Conservation (phyloP, 2,888 invertebrate genomes). For the Aspidapion aeneum region DNA sequence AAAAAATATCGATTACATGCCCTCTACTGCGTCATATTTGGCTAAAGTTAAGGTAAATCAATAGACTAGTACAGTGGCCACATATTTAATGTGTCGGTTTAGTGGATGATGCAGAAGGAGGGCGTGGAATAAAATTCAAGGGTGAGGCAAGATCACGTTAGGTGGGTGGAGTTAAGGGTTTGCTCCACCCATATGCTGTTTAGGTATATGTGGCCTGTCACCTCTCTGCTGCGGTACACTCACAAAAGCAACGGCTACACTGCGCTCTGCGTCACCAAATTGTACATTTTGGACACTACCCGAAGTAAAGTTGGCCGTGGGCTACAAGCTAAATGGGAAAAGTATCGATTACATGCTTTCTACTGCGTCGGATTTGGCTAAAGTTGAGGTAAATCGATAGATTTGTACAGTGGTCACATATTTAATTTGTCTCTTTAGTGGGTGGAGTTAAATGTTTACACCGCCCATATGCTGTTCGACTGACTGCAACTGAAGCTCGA, state of each 20-base stretch:
- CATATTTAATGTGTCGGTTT: no score
- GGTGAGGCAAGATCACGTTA: no score
- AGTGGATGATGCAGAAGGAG: no score
- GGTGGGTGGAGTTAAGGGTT: no score
- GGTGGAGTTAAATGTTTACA: no score
- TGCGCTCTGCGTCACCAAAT: conserved; percentile 89
- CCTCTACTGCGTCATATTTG: conserved; percentile 78
- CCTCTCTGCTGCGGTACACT: conserved; percentile 86
- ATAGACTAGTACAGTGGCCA: no score
- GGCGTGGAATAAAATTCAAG: no score
- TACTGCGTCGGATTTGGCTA: conserved; percentile 70
- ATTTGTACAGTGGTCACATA: no score
- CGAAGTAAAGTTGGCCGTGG: conserved; percentile 57
- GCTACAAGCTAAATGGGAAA: conserved; percentile 77
- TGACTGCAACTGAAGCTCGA: no score
- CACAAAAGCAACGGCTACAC: conserved; percentile 95
- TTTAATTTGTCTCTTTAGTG: no score
- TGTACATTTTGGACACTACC: conserved; percentile 92
- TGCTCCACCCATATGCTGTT: no score
- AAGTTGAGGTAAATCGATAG: conserved; percentile 61
- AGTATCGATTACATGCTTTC: conserved; percentile 81
- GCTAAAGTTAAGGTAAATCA: conserved; percentile 61
- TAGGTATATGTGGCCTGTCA: conserved; percentile 99
- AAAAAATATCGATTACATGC: conserved; percentile 74
- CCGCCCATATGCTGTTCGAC: no score